Base-by-base conservation (phyloP, 1,140 invertebrate genomes). In the Cotesia chilonis region DNA sequence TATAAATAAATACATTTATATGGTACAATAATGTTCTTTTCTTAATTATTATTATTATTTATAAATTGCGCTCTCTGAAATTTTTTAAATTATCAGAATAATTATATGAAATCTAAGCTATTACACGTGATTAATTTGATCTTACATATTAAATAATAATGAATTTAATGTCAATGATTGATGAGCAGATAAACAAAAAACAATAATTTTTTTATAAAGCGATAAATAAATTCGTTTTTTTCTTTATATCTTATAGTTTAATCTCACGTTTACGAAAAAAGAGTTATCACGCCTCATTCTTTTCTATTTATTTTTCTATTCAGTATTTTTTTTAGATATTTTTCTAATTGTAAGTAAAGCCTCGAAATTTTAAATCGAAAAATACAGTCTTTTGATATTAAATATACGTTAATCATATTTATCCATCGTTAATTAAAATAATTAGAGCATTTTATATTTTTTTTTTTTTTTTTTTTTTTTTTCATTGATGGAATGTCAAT, bases 371-470 rank as follows among this genome's bases (percentile, higher is more conserved):
- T 66, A 70, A 57, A 68, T 72, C 71, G 69, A 75, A 75, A 71
- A 75, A 75, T 75, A 75, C 74, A 75, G 74, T 73, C 74, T 75
- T 75, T 75, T 72, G 61, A 75, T 70, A 72, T 65, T 67, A 28
- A 68, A 35, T 68, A 61, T 68, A 47, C 65, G 17, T 14, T 67
- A 35, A 35, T 59, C 51, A 59, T 67, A 55, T 57, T 54, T 10
- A 51, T 28, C 55, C 51, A 4, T 66, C 41, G 68, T 70, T 68
- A 38, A 61, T 41, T 28, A 54, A 57, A 55, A 73, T 12, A 73
- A 70, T 70, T 57, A 47, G 54, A 59, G 54, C 57, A 59, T 54
- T 47, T 47, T 47, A 6, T 47, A 9, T 9, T 0, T 5, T 4
- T 47, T 47, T 41, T 41, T 41, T 41, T 9, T 0, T 5, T 4